phyloP scores from a whole-genome alignment of 2,888 invertebrate genomes.

The Phymatocera aterrima region DNA sequence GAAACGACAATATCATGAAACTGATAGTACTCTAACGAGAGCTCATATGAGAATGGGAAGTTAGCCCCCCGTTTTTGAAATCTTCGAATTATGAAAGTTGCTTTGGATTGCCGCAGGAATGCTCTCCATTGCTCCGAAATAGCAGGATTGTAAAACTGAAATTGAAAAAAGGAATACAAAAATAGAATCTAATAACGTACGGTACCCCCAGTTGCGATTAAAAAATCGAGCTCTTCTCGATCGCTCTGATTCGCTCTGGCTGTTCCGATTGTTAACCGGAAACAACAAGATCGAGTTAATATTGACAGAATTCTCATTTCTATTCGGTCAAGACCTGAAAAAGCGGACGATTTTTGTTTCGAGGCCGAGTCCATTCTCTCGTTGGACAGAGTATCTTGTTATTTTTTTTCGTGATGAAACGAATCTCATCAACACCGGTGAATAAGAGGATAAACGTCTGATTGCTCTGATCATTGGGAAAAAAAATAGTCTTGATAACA shows the following conservation, averaged over 20 bases:
- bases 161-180: not conserved
- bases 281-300: conserved; percentile 3
- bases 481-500: too few species aligned
- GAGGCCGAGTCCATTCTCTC: too few species aligned
- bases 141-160: not conserved
- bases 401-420: too few species aligned
- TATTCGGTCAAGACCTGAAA: too few species aligned
- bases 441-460: too few species aligned
- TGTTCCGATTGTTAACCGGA: conserved; percentile 1
- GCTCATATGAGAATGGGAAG: conserved; percentile 11
- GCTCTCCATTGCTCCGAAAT: conserved; percentile 35
- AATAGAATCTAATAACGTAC: not conserved
- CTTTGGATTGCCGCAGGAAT: not conserved
- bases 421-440: too few species aligned
- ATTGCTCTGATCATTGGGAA: too few species aligned
- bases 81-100: not conserved
- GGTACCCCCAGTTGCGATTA: not conserved
- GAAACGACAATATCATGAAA: too few species aligned
- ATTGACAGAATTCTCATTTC: too few species aligned
- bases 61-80: conserved; percentile 20
- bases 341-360: too few species aligned
- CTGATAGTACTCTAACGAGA: too few species aligned
- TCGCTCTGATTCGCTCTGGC: conserved; percentile 5
- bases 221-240: not conserved
- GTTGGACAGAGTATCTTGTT: too few species aligned